Evolutionary conservation across 2,888 invertebrate species (phyloP).

Genomic region (Netelia virgata): DNA sequence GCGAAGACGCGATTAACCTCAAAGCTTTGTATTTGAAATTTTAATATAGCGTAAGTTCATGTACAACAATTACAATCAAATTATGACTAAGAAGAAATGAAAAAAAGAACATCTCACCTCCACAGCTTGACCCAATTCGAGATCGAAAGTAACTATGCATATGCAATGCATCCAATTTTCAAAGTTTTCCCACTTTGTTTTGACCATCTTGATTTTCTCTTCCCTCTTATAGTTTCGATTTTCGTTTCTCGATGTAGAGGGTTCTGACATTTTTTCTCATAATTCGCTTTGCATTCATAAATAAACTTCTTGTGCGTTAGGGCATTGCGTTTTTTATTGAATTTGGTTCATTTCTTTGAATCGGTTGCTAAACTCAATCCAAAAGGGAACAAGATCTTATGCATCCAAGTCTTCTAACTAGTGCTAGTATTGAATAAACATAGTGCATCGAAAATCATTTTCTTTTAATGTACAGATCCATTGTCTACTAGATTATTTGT

Average conservation of each 20-base stretch:
- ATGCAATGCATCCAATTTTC: slow-evolving; percentile 98
- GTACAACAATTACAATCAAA: slow-evolving; percentile 19
- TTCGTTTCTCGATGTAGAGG: slow-evolving; percentile 63
- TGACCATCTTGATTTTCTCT: slow-evolving; percentile 51
- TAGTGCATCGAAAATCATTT: background rate
- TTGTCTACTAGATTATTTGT: background rate
- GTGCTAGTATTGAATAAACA: background rate
- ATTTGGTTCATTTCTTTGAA: background rate
- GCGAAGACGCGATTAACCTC: slow-evolving; percentile 37
- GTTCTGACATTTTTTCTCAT: slow-evolving; percentile 68
- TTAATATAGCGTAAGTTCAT: too few relatives aligned
- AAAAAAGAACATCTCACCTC: slow-evolving; percentile 87
- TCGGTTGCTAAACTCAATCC: background rate
- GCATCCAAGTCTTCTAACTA: background rate
- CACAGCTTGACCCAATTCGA: slow-evolving; percentile 99
- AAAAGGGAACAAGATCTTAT: background rate
- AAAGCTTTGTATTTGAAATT: too few relatives aligned
- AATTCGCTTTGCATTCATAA: slow-evolving; percentile 2
- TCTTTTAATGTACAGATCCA: background rate
- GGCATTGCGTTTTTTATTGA: background rate
- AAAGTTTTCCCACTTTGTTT: slow-evolving; percentile 89
- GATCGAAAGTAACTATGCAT: slow-evolving; percentile 99
- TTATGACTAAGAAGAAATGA: slow-evolving; percentile 12
- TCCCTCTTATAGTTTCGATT: slow-evolving; percentile 43
- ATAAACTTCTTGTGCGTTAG: slow-evolving; percentile 32